phyloP scores from a whole-genome alignment of 2,113 vertebrate genomes.

The Trachemys scripta region DNA sequence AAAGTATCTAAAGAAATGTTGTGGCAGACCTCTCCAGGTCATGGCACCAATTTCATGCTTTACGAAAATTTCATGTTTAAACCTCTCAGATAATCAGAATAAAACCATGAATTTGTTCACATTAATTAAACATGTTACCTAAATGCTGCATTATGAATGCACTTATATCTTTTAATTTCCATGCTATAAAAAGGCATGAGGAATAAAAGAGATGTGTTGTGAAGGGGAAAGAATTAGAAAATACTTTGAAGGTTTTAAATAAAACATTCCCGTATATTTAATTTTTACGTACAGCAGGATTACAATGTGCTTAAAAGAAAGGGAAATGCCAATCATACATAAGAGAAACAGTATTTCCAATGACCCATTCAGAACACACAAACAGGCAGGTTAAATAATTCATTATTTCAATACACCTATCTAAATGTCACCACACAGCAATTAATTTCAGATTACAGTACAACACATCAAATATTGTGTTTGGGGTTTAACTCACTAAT shows the following conservation, averaged over 20 bases:
- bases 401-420: conserved; percentile 24
- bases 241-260: conserved; percentile 62
- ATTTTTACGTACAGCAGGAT: conserved; percentile 53
- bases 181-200: conserved; percentile 39
- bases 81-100: conserved; percentile 54
- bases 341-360: background rate
- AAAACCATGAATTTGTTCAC: conserved; percentile 64
- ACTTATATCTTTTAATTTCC: conserved; percentile 60
- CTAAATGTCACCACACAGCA: conserved; percentile 45
- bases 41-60: conserved; percentile 37
- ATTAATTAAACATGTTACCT: conserved; percentile 67
- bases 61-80: conserved; percentile 47
- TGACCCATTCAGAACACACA: conserved; percentile 36
- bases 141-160: conserved; percentile 58
- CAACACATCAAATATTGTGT: conserved; percentile 55
- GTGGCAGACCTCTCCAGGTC: background rate
- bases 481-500: conserved; percentile 45
- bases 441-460: conserved; percentile 65
- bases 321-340: conserved; percentile 36
- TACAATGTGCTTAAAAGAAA: conserved; percentile 49
- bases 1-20: conserved; percentile 23
- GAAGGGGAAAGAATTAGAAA: conserved; percentile 37
- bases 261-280: conserved; percentile 32
- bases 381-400: conserved; percentile 48
- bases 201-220: conserved; percentile 15